Evolutionary conservation across 2,113 vertebrate genomes (phyloP).

Genomic region (Peromyscus polionotus): DNA sequence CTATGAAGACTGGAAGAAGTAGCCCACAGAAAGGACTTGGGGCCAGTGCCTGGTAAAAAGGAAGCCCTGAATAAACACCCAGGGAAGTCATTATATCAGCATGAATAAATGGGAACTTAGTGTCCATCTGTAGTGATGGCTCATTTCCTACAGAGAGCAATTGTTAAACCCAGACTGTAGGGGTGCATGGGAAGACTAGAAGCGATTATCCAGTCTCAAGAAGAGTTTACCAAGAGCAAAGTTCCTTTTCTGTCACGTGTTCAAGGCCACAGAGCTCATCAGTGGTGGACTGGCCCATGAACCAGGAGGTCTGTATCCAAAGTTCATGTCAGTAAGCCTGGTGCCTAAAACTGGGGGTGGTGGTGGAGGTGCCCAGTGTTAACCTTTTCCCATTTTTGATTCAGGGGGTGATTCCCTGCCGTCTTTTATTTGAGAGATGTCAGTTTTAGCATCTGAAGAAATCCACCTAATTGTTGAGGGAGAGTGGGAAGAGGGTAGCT

Average conservation of each 20-base stretch:
- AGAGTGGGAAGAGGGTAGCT: neutral
- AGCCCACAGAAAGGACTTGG: neutral
- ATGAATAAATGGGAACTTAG: neutral
- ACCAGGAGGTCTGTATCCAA: neutral
- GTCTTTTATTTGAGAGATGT: neutral
- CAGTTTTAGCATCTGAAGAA: constrained; percentile 2
- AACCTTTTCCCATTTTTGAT: neutral
- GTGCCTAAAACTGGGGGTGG: neutral
- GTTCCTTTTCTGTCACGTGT: constrained; percentile 1
- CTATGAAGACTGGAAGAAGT: neutral
- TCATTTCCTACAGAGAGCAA: neutral
- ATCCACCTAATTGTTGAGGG: neutral
- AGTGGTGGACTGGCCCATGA: neutral
- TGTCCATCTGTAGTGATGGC: neutral
- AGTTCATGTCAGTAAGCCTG: neutral
- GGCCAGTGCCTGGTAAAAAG: neutral
- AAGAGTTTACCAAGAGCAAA: constrained; percentile 50
- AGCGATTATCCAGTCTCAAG: constrained; percentile 30
- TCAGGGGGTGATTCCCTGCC: neutral
- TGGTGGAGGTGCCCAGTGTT: too few species aligned
- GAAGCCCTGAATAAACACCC: neutral
- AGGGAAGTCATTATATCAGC: neutral
- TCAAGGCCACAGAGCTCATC: neutral
- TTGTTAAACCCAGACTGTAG: neutral
- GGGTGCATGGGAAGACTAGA: neutral